Base-by-base conservation (phyloP, 1,140 invertebrate species). In the Zaprionus vittiger region DNA sequence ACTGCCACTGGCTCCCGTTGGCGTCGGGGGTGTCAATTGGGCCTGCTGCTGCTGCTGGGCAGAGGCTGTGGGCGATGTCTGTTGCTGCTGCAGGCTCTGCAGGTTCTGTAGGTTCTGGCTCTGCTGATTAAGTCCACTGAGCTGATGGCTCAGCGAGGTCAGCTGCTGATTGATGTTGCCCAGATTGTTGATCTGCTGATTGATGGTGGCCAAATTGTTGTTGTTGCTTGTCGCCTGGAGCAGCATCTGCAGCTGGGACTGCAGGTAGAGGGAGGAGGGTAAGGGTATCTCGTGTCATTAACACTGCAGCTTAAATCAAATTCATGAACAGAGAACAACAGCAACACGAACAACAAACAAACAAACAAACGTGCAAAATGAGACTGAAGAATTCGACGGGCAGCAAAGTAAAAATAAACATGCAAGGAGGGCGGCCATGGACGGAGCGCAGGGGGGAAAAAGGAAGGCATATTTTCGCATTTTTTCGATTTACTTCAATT, bases 41-140 rank as follows among this genome's bases (percentile, higher is more conserved):
- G 82, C 64, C 60, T 57, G 83, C 20, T 20, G 7, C 14, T 28
- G 77, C 22, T 83, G 91, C 73, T 87, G 92, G 7, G 91, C 72
- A 34, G 91, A 79, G 22, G 70, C 34, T 34, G 73, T 54, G 41
- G 74, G 84, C 59, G 82, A 69, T 22, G 91, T 72, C 49, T 93
- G 77, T 54, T 92, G 75, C 80, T 93, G 93, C 76, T 93, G 76
- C 84, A 93, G 81, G 62, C 71, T 89, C 62, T 91, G 83, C 28
- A 92, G 74, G 28, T 91, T 92, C 73, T 93, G 92, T 14, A 93
- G 77, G 72, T 93, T 92, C 59, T 93, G 92, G 56, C 84, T 93
- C 57, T 93, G 92, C 73, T 93, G 92, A 72, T 93, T 93, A n/a
- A 93, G 81, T 5, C 92, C 92, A 59, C 86, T 92, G 56, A 93